Percentiles rank a stretch among this genome's conserved stretches.
phyloP scores from a whole-genome alignment of 2,888 invertebrate genomes.

The Ptychoptera contaminata region DNA sequence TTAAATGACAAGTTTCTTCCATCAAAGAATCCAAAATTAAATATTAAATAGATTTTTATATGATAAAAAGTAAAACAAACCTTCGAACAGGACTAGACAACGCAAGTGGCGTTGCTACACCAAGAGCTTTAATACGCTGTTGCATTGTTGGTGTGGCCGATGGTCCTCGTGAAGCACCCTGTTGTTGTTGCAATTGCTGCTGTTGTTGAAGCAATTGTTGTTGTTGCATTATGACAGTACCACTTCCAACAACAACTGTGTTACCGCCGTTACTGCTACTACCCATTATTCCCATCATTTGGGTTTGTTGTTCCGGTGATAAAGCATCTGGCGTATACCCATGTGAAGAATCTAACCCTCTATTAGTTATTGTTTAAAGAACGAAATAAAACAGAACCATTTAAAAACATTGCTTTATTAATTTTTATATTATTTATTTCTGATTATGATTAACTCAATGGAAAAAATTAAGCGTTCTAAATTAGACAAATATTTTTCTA shows the following conservation, averaged over 20 bases:
- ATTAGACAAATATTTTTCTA: no score
- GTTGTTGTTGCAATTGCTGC: constrained; percentile 16
- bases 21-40: no score
- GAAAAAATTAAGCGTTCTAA: no score
- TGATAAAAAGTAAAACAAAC: constrained; percentile 27
- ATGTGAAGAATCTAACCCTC: constrained; percentile 46
- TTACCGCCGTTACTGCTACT: no score
- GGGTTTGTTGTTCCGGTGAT: constrained; percentile 40
- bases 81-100: constrained; percentile 78
- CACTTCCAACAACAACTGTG: constrained; percentile 27
- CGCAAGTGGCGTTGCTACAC: constrained; percentile 76
- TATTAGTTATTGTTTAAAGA: constrained; percentile 12
- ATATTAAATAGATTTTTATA: background rate
- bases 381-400: background rate
- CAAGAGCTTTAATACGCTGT: constrained; percentile 76
- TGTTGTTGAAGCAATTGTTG: constrained; percentile 44
- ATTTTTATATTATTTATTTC: background rate
- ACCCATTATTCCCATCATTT: constrained; percentile 19
- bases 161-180: constrained; percentile 20
- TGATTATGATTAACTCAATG: no score
- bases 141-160: constrained; percentile 69
- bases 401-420: background rate
- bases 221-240: constrained; percentile 23
- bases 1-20: no score
- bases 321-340: constrained; percentile 43